These are phyloP conservation scores for Arge pagana DNA, from an alignment of 2,888 invertebrate species.

Conservation along the genomic window DNA sequence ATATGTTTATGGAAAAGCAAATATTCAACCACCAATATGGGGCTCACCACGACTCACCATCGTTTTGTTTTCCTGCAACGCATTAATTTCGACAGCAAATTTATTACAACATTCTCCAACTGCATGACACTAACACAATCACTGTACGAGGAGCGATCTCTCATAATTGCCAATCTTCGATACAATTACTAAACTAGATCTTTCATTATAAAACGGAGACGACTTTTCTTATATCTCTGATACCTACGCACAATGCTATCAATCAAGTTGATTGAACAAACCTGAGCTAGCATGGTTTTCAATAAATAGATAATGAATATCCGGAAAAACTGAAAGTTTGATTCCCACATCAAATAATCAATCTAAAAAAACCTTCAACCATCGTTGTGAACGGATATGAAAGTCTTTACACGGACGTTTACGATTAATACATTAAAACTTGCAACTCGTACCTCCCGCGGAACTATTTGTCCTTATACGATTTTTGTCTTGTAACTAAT, in stretches of 20 bases:
- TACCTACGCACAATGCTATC: not conserved
- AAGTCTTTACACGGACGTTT: slow-evolving; percentile 4
- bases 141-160: slow-evolving; percentile 10
- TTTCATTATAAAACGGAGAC: not conserved
- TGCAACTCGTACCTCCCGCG: slow-evolving; percentile 12
- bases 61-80: slow-evolving; percentile 9
- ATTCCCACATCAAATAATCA: slow-evolving; percentile 16
- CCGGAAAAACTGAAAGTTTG: slow-evolving; percentile 21
- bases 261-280: slow-evolving; percentile 5
- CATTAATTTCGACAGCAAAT: slow-evolving; percentile 14
- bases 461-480: slow-evolving; percentile 9
- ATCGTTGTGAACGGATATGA: not conserved
- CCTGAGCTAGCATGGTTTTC: slow-evolving; percentile 10
- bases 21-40: slow-evolving; percentile 20
- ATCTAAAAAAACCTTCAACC: slow-evolving; percentile 12
- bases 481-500: slow-evolving; percentile 17
- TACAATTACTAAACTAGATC: not conserved
- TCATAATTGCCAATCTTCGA: slow-evolving; percentile 1
- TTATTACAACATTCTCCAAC: slow-evolving; percentile 1
- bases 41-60: not conserved
- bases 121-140: slow-evolving; percentile 5
- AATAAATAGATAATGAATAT: slow-evolving; percentile 24
- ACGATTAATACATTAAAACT: slow-evolving; percentile 5
- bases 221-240: not conserved
- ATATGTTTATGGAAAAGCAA: slow-evolving; percentile 15